Evolutionary conservation across 2,113 vertebrate genomes (phyloP).

Genomic region (Acanthisitta chloris): DNA sequence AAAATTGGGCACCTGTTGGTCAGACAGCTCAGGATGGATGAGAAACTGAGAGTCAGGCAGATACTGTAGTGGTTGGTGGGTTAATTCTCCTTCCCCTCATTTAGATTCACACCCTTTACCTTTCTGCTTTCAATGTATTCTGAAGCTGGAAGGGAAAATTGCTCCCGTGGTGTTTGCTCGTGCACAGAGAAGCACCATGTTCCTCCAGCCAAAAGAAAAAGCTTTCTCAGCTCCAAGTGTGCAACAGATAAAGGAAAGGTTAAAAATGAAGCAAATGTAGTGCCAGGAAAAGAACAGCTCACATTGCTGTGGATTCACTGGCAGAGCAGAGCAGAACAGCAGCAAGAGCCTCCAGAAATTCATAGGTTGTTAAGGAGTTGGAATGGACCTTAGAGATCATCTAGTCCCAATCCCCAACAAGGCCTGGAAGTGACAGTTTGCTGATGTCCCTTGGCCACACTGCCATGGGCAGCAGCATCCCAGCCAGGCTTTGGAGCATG

Average conservation of each 20-base stretch:
- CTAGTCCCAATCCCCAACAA: background rate
- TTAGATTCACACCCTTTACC: background rate
- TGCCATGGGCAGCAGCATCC: background rate
- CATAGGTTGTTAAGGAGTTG: no score
- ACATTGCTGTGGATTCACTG: background rate
- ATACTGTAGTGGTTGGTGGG: background rate
- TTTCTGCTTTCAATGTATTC: background rate
- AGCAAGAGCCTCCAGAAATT: background rate
- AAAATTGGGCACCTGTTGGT: slow-evolving; percentile 26
- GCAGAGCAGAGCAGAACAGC: background rate
- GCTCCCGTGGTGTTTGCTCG: background rate
- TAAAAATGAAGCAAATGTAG: background rate
- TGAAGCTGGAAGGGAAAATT: background rate
- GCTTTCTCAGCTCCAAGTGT: background rate
- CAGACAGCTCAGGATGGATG: background rate
- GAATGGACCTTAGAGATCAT: background rate
- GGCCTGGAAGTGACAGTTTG: background rate
- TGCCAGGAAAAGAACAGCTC: background rate
- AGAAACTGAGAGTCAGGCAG: background rate
- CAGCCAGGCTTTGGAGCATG: background rate
- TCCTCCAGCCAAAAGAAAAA: background rate
- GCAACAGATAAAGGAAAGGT: background rate
- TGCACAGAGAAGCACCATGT: background rate
- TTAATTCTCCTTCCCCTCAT: background rate
- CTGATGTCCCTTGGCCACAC: background rate